Evolutionary conservation across 2,888 invertebrate genomes (phyloP), one percentile per base, ranked within the genome.

Genomic region (Conchocele bisecta): DNA sequence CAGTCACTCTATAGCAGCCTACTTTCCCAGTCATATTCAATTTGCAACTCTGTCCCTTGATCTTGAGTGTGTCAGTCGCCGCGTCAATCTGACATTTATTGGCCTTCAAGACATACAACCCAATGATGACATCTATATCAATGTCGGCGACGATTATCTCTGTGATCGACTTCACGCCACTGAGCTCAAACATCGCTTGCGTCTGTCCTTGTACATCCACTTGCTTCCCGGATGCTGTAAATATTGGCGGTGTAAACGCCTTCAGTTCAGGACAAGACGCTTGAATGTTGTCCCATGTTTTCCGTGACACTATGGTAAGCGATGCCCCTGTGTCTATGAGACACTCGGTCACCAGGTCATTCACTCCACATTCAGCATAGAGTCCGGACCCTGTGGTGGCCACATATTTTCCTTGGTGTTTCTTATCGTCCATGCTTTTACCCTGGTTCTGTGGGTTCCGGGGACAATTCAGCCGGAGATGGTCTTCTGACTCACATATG

Each of bases 1-100:
- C 46, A 46, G 46, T 46, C 5, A 46, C 22, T 15, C 46, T 46
- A 46, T 46, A 46, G n/a, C 46, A 46, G 3, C 46, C 46, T 22
- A 46, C 5, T 20, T 20, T 46, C 4, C 46, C 46, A 5, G 46
- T 15, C 5, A 46, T 7, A 20, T 20, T 17, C 7, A 46, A 15
- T 46, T 46, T 46, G n/a, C 46, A 41, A 11, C 3, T 3, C 22
- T 22, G 3, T 11, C 15, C 46, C 22, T 22, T 15, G 22, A 46
- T 46, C 15, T 15, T 5, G 3, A 46, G n/a, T 4, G 22, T 20
- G 15, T 20, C 46, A 20, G 22, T 15, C 15, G 11, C 22, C n/a
- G 28, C n/a, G 22, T 46, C 22, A 4, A 46, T 20, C 15, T 46
- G 5, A 22, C 46, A 46, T 9, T 46, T 20, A 20, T 46, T 15